phyloP scores from a whole-genome alignment of 2,113 vertebrate genomes.

The Canis aureus region DNA sequence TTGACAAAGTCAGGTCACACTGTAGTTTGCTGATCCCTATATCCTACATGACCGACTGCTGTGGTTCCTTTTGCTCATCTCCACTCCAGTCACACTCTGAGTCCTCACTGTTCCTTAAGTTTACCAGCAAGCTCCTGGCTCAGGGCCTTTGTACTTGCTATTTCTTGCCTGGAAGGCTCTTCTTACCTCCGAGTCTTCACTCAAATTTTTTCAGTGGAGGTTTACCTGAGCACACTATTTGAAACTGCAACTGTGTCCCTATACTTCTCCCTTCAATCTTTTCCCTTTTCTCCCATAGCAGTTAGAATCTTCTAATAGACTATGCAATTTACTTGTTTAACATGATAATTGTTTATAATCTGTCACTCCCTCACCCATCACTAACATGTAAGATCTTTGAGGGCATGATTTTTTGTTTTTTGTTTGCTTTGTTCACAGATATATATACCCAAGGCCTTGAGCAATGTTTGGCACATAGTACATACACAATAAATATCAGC shows the following conservation, averaged over 20 bases:
- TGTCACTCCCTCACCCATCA: not conserved
- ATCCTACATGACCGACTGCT: not conserved
- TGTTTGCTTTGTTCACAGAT: not conserved
- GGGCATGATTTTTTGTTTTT: not conserved
- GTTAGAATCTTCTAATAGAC: not conserved
- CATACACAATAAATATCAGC: not conserved
- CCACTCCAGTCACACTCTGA: not conserved
- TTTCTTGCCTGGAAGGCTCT: not conserved
- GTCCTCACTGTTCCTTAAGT: not conserved
- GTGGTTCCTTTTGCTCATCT: not conserved
- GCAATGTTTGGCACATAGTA: not conserved
- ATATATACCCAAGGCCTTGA: not conserved
- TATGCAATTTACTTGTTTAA: not conserved
- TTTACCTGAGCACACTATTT: not conserved
- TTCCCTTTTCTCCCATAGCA: not conserved
- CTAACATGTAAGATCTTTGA: conserved; percentile 3
- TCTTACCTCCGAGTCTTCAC: not conserved
- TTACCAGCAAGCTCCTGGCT: not conserved
- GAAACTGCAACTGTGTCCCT: not conserved
- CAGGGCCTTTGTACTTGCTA: not conserved
- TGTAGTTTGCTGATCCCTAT: not conserved
- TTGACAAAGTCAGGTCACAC: not conserved
- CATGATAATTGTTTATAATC: not conserved
- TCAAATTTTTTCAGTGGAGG: not conserved
- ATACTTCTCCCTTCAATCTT: not conserved